Base-by-base conservation (phyloP, 2,113 vertebrate species). In the Anarhynchus alexandrinus region DNA sequence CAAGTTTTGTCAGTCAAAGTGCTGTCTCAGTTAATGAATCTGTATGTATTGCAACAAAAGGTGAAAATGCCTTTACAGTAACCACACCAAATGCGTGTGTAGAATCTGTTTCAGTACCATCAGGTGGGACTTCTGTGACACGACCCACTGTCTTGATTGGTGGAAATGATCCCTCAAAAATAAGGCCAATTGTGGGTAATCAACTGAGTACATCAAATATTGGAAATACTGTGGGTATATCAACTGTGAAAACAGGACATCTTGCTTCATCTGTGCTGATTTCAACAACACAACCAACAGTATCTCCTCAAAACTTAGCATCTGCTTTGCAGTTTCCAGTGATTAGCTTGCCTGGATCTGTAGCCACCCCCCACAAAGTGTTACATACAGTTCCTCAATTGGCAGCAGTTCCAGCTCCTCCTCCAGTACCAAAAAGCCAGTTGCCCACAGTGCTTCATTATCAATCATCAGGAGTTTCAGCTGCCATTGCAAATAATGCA, bases 241-340 rank as follows among this genome's bases (percentile, higher is more conserved):
- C 98, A 84, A 99, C 98, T 96, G 98, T 99, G 81, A 99, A 98
- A 97, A 98, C 98, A 82, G 98, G 98, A 86, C 98, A 99, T 97
- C 98, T 99, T 97, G 97, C 98, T 62, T 98, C 99, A 26, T 99
- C 99, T 82, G 96, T 98, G 94, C 97, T 99, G 67, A 97, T 99
- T 96, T 98, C 98, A 97, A 93, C 98, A 92, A 96, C 98, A 55
- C 98, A 98, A 67, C 96, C 98, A 94, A 36, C 96, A 89, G 79
- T 96, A 67, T 91, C 92, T 97, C 95, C 96, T 22, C 97, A 97
- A 77, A 97, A 97, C 87, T 70, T 98, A 88, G 83, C 92, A 66
- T 95, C 98, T 96, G 65, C 98, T 96, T 94, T 98, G 72, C 97
- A 97, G 5, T 94, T 98, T 76, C 98, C 98, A 87, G 93, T 98